Evolutionary conservation across 2,797 vertebrate genomes (phyloP).

Genomic region (Phrynocephalus forsythii): DNA sequence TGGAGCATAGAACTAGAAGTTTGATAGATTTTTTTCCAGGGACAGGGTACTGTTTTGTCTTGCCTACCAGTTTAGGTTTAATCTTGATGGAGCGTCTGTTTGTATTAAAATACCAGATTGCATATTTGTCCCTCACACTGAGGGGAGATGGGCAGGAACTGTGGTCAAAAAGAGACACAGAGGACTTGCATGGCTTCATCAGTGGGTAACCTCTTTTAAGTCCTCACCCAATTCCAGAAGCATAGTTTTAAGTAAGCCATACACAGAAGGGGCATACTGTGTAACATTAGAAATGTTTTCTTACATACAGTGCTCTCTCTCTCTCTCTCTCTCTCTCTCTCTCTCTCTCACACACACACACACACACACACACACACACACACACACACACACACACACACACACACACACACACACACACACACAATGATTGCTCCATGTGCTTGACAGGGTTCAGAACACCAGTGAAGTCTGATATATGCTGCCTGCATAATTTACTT

Average conservation of each 20-base stretch:
- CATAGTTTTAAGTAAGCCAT: not conserved
- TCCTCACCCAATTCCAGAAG: not conserved
- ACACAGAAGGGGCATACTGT: not conserved
- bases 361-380: no score
- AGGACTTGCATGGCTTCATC: not conserved
- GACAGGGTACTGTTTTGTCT: not conserved
- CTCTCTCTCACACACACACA: no score
- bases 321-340: no score
- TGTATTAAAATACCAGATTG: not conserved
- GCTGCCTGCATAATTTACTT: constrained; percentile 40
- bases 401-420: no score
- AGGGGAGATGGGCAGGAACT: not conserved
- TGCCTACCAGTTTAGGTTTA: not conserved
- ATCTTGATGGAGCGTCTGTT: not conserved
- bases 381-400: no score
- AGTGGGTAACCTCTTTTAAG: not conserved
- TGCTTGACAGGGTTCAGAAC: not conserved
- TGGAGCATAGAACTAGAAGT: not conserved
- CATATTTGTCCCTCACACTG: not conserved
- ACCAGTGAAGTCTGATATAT: constrained; percentile 44
- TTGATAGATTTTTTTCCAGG: not conserved
- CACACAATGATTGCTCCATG: constrained; percentile 2
- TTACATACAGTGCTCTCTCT: not conserved
- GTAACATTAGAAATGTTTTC: not conserved
- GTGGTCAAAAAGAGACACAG: not conserved